phyloP scores from a whole-genome alignment of 2,113 vertebrate species.

The Mugil cephalus region DNA sequence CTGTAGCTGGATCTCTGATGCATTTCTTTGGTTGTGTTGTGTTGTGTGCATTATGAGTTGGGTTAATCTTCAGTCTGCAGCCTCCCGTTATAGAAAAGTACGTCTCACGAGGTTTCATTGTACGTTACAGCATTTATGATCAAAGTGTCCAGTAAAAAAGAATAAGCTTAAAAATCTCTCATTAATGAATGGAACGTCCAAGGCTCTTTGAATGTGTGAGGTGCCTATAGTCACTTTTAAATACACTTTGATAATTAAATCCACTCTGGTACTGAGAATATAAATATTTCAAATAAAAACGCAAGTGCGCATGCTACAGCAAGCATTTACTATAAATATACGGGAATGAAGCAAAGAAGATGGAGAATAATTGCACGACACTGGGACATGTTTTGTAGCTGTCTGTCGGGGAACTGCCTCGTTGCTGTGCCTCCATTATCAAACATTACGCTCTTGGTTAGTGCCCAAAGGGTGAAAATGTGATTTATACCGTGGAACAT shows the following conservation, averaged over 20 bases:
- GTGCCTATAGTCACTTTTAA: not conserved
- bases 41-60: too few relatives aligned
- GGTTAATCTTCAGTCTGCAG: too few relatives aligned
- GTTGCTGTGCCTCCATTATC: conserved; percentile 6
- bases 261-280: not conserved
- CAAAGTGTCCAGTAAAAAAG: conserved; percentile 24
- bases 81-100: too few relatives aligned
- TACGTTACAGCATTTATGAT: conserved; percentile 6
- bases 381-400: not conserved
- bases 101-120: not conserved
- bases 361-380: conserved; percentile 1
- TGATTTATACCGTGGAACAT: conserved; percentile 54
- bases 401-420: conserved; percentile 26
- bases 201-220: conserved; percentile 12
- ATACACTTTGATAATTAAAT: conserved; percentile 1
- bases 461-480: conserved; percentile 48
- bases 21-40: too few relatives aligned
- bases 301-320: not conserved
- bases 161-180: conserved; percentile 9
- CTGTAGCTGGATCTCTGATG: too few relatives aligned
- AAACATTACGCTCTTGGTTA: conserved; percentile 26
- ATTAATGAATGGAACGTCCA: conserved; percentile 8
- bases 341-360: not conserved
- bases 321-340: not conserved
- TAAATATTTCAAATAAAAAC: conserved; percentile 5